phyloP scores from a whole-genome alignment of 2,888 invertebrate genomes.

The Eupithecia dodoneata region DNA sequence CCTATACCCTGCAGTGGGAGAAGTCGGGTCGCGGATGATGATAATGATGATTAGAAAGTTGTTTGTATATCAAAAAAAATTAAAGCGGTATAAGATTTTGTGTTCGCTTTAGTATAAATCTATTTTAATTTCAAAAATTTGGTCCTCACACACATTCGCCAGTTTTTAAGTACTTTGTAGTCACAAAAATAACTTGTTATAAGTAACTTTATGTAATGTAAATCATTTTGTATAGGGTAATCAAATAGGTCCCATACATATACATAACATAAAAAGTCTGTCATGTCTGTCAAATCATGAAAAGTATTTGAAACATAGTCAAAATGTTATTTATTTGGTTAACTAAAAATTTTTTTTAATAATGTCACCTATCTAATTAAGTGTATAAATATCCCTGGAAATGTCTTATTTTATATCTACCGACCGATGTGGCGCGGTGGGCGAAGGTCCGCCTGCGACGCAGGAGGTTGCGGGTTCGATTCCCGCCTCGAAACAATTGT shows the following conservation, averaged over 20 bases:
- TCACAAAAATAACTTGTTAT: neutral
- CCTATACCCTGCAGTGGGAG: neutral
- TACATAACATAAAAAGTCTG: too few species aligned
- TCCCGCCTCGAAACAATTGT: too few species aligned
- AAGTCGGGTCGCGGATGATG: neutral
- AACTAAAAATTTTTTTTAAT: neutral
- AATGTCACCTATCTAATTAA: neutral
- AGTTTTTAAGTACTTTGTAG: neutral
- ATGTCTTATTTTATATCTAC: neutral
- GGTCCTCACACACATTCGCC: neutral
- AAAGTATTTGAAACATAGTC: too few species aligned
- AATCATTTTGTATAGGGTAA: neutral
- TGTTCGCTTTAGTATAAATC: neutral
- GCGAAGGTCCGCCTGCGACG: too few species aligned
- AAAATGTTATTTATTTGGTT: neutral
- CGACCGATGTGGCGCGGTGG: too few species aligned
- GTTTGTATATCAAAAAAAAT: neutral
- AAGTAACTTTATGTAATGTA: neutral
- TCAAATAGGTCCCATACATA: neutral
- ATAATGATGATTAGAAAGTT: neutral
- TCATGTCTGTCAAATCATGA: too few species aligned
- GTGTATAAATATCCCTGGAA: neutral
- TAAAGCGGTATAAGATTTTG: neutral
- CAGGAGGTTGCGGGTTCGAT: too few species aligned
- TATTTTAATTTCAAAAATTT: neutral